phyloP scores from a whole-genome alignment of 2,113 vertebrate genomes.

The Protobothrops mucrosquamatus region DNA sequence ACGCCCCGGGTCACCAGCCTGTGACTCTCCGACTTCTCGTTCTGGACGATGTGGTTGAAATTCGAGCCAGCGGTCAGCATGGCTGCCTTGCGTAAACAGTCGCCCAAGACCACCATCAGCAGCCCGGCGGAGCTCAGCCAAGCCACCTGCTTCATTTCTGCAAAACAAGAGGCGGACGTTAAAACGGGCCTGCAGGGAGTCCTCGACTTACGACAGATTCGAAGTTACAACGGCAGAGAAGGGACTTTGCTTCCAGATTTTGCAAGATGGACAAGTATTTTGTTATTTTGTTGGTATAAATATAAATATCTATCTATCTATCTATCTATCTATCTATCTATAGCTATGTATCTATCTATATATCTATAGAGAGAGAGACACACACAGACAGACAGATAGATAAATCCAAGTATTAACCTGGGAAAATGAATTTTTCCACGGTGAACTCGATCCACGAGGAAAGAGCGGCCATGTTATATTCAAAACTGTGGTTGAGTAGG shows the following conservation, averaged over 20 bases:
- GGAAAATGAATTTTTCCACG: conserved; percentile 84
- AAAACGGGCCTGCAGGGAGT: not conserved
- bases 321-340: too few species aligned
- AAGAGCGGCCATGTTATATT: conserved; percentile 89
- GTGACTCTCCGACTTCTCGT: conserved; percentile 92
- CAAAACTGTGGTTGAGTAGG: conserved; percentile 94
- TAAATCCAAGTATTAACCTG: conserved; percentile 73
- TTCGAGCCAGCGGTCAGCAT: conserved; percentile 98
- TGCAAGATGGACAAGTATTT: too few species aligned
- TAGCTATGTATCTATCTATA: too few species aligned
- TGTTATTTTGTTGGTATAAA: not conserved
- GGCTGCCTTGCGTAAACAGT: conserved; percentile 88
- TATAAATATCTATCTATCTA: too few species aligned
- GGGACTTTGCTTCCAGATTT: not conserved
- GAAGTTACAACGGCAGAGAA: not conserved
- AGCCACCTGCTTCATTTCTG: conserved; percentile 90
- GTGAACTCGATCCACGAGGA: conserved; percentile 98
- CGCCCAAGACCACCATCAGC: conserved; percentile 91
- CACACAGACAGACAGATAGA: too few species aligned
- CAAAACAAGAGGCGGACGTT: not conserved
- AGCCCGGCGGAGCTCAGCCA: conserved; percentile 89
- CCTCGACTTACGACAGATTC: not conserved
- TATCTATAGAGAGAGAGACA: too few species aligned
- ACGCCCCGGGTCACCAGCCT: conserved; percentile 91
- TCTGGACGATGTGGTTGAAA: conserved; percentile 99